Evolutionary conservation across 1,140 invertebrate species (phyloP), one percentile per base, ranked within the genome.

Genomic region (Drosophila rufa): DNA sequence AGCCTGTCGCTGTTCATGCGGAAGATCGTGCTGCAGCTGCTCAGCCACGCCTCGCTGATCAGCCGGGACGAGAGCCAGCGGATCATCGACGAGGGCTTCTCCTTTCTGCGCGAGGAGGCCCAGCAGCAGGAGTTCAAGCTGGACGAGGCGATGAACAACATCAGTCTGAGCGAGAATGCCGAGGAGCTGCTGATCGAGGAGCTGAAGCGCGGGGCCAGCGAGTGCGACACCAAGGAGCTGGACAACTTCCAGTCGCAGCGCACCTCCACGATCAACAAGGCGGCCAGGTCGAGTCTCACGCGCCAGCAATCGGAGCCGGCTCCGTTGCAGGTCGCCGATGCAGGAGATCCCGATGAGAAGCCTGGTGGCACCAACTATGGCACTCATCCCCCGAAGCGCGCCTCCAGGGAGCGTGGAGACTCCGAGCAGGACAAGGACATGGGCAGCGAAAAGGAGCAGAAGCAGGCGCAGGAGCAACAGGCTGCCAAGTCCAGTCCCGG

Each of bases 1-100:
- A 95, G 94, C 62, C 94, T 98, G 9, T 97, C 96, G 4, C 94
- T 98, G 9, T 99, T 99, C 92, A 96, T 99, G 30, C 94, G 95
- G 4, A 96, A 96, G 22, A 83, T 99, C 17, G 97, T 98, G 0
- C 95, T 96, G 57, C 98, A 99, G 93, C 94, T 97, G 51, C 93
- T 95, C 7, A 95, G 95, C 66, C 95, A 95, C 83, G 95, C 95
- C 0, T 95, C 92, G 65, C 15, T 93, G n/a, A 93, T 92, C 9
- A 77, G 50, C 27, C 82, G 87, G 33, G 92, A 92, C 9, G 92
- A 92, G 6, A 91, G 79, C 40, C 87, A 92, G 55, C 71, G 75
- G 43, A 82, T 92, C 11, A 91, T 92, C 40, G 91, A 92, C 47
- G 91, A 92, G 38, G 91, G 91, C 0, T 91, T 92, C 53, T 87